phyloP scores from a whole-genome alignment of 2,113 vertebrate species.

The Leptobrachium ailaonicum region DNA sequence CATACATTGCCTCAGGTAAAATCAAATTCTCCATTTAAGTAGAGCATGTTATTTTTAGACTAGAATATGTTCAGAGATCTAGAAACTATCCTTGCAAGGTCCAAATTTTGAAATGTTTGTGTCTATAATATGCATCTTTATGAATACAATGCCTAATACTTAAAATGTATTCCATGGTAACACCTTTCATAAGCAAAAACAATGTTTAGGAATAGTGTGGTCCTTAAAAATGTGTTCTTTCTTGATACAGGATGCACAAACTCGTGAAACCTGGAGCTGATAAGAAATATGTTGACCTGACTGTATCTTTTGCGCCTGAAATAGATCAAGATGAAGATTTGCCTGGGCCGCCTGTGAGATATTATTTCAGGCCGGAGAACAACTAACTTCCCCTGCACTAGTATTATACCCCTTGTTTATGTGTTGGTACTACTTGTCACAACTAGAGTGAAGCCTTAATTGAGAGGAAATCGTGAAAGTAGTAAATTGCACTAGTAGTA shows the following conservation, averaged over 20 bases:
- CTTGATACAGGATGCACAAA: slow-evolving; percentile 88
- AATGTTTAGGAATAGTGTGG: too few species aligned
- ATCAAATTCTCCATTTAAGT: too few species aligned
- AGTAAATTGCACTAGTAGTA: slow-evolving; percentile 58
- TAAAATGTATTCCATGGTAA: too few species aligned
- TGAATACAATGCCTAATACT: too few species aligned
- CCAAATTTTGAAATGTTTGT: too few species aligned
- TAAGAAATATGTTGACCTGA: slow-evolving; percentile 93
- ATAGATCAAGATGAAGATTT: slow-evolving; percentile 90
- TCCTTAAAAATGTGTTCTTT: slow-evolving; percentile 43
- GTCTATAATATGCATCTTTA: too few species aligned
- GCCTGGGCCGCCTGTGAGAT: slow-evolving; percentile 93
- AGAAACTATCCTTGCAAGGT: too few species aligned
- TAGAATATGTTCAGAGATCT: too few species aligned
- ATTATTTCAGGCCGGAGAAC: slow-evolving; percentile 80
- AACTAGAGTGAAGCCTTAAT: slow-evolving; percentile 70
- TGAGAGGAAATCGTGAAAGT: slow-evolving; percentile 57
- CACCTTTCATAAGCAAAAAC: too few species aligned
- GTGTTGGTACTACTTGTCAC: slow-evolving; percentile 62
- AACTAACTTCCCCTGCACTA: slow-evolving; percentile 65
- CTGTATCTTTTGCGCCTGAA: slow-evolving; percentile 92
- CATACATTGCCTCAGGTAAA: too few species aligned
- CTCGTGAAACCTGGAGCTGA: slow-evolving; percentile 89
- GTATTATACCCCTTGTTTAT: slow-evolving; percentile 58
- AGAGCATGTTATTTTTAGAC: too few species aligned